A percentile compares a stretch with the other conserved stretches of the same genome.
These are phyloP conservation scores for Bruchidius siliquastri DNA, from an alignment of 2,888 invertebrate species.

Conservation along the genomic window DNA sequence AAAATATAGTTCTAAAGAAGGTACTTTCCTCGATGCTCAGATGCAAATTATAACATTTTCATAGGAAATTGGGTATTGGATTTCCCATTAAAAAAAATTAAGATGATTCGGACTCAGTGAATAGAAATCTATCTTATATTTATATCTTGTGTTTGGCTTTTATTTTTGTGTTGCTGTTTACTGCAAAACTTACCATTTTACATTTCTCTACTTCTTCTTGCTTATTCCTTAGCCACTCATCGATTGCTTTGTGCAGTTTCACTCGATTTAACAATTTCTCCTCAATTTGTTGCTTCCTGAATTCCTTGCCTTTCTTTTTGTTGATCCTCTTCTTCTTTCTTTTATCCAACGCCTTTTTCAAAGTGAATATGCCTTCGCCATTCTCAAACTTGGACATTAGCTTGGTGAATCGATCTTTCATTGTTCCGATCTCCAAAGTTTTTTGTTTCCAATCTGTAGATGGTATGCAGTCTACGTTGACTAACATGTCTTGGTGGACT, in stretches of 20 bases:
- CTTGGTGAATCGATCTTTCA: constrained; percentile 50
- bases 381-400: constrained; percentile 45
- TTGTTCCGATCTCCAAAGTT: constrained; percentile 49
- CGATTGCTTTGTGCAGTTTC: constrained; percentile 58
- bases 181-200: constrained; percentile 52
- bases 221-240: constrained; percentile 62
- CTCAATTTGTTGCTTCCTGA: constrained; percentile 44
- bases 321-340: constrained; percentile 48
- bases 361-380: constrained; percentile 43
- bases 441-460: constrained; percentile 55
- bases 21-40: no score
- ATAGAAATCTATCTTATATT: no score
- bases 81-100: no score
- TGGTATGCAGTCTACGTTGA: constrained; percentile 47
- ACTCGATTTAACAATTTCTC: constrained; percentile 38
- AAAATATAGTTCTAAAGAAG: no score
- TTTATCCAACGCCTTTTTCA: constrained; percentile 49
- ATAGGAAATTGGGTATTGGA: no score
- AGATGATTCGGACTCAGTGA: no score
- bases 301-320: constrained; percentile 50
- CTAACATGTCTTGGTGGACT: constrained; percentile 46
- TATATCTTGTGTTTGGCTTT: no score
- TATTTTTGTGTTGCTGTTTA: no score
- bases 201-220: constrained; percentile 58
- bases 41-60: no score